Conservation (phyloP, 2,888 invertebrate species). For the Nomada ferruginata region DNA sequence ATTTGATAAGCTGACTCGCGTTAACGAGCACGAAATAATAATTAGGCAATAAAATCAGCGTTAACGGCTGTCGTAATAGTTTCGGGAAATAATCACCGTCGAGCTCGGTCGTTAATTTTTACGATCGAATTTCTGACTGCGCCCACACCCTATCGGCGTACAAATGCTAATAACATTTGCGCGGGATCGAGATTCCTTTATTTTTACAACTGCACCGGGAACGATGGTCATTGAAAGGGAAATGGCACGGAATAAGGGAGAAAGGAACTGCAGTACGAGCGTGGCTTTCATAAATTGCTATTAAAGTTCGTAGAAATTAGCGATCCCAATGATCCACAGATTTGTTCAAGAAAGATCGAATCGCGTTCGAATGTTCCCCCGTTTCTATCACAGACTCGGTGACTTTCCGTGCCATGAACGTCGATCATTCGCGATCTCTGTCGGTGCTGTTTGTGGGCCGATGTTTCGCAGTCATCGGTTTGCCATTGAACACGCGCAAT, state of each 20-base stretch:
- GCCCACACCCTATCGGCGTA: neutral
- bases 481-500: slow-evolving; percentile 45
- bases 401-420: neutral
- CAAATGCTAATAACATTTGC: neutral
- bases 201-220: neutral
- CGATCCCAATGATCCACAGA: too few relatives aligned
- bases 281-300: neutral
- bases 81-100: slow-evolving; percentile 24
- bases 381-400: neutral
- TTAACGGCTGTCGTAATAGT: slow-evolving; percentile 31
- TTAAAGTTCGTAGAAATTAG: neutral
- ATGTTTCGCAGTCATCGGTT: slow-evolving; percentile 54
- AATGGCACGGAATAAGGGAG: neutral
- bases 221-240: neutral
- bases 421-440: neutral
- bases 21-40: slow-evolving; percentile 31
- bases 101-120: slow-evolving; percentile 35
- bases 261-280: neutral
- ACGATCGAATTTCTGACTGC: slow-evolving; percentile 22
- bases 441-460: neutral
- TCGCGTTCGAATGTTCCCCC: too few relatives aligned
- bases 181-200: neutral
- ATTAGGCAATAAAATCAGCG: slow-evolving; percentile 39
- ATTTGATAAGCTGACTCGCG: slow-evolving; percentile 32
- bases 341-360: too few relatives aligned